Conservation (phyloP, 2,888 invertebrate species). For the Matsumyia berberina region DNA sequence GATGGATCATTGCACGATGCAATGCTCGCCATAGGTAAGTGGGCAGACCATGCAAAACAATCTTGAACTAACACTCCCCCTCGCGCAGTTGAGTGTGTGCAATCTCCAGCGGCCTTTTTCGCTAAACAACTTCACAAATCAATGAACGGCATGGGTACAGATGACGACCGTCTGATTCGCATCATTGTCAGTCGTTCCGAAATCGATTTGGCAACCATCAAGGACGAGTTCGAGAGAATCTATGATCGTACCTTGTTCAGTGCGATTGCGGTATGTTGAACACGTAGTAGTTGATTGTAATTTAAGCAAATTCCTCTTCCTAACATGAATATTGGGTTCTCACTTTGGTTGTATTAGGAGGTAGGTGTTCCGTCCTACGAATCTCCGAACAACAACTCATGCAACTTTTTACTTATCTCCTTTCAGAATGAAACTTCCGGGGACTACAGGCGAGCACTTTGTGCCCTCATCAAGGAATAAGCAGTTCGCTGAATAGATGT, state of each 20-base stretch:
- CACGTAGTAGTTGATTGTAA: constrained; percentile 7
- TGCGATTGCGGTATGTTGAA: constrained; percentile 86
- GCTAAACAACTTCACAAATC: constrained; percentile 87
- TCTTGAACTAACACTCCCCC: constrained; percentile 11
- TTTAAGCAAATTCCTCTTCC: constrained; percentile 48
- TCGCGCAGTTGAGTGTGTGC: constrained; percentile 88
- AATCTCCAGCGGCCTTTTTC: constrained; percentile 88
- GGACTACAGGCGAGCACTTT: constrained; percentile 85
- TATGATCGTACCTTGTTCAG: constrained; percentile 88
- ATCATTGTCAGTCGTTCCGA: constrained; percentile 88
- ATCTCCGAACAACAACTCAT: neutral
- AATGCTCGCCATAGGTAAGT: constrained; percentile 87
- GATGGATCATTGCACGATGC: constrained; percentile 88
- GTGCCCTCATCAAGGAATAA: constrained; percentile 82
- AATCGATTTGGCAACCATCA: constrained; percentile 88
- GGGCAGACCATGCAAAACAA: neutral
- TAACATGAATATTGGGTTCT: constrained; percentile 38
- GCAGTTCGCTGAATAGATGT: neutral
- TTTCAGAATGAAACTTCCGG: constrained; percentile 85
- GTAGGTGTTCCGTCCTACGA: constrained; percentile 35
- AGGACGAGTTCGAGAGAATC: constrained; percentile 88
- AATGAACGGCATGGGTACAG: constrained; percentile 89
- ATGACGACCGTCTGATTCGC: constrained; percentile 88
- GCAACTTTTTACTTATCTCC: constrained; percentile 64
- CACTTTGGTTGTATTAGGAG: constrained; percentile 46